Base-by-base conservation (phyloP, 2,113 vertebrate genomes). In the Copsychus sechellarum region DNA sequence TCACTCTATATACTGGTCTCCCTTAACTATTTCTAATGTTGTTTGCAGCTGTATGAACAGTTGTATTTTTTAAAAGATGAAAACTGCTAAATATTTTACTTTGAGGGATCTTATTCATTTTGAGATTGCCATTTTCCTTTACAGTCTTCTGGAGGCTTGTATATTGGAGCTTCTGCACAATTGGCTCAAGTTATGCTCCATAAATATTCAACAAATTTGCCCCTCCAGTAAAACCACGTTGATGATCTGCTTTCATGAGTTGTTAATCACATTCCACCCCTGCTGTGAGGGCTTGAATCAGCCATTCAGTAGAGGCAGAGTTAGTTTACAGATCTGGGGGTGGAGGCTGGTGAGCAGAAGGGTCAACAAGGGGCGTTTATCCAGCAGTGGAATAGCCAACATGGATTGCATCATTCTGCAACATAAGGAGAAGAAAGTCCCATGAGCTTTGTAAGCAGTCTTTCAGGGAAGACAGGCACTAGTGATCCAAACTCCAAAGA, bases 1-100 rank as follows among this genome's bases (percentile, higher is more conserved):
- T 92, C 61, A 82, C 53, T 93, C 47, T 69, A 57, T 31, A 79
- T 34, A 79, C 87, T 67, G 45, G 65, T 69, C 34, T 87, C 54
- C 77, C 81, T 87, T 72, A 83, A 82, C 74, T 86, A 45, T 89
- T 97, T 93, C 67, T 95, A 93, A 58, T 51, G 51, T 89, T 95
- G 84, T 90, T 95, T 93, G 86, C 71, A 93, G 95, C 93, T 89
- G 73, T 42, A 70, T 65, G 47, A 91, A 70, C 29, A 53, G 47
- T n/a, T 88, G 12, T 15, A 15, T 15, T 64, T 60, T 76, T 88
- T 65, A 48, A 67, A 45, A 93, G 81, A 78, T 66, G 56, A 72
- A 92, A 88, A 79, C 33, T 91, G 36, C 56, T 80, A 83, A 78
- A 86, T 40, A 9, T 73, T 79, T 95, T 84, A 8, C 74, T 90